These are phyloP conservation scores for Leucopsar rothschildi DNA, from an alignment of 2,113 vertebrate species.

Conservation along the genomic window DNA sequence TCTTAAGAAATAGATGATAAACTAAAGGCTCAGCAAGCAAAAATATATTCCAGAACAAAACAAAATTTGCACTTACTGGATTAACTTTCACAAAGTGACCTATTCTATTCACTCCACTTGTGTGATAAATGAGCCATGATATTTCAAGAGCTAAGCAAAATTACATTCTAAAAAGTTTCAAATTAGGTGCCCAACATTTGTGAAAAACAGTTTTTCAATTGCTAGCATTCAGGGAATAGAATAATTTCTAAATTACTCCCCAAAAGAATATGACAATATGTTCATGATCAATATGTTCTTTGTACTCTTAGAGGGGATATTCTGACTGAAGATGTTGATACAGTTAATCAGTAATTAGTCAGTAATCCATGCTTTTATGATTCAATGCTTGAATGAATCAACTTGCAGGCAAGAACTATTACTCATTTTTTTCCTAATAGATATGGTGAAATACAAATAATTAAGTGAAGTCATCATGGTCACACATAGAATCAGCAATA, in stretches of 20 bases:
- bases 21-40: background rate
- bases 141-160: background rate
- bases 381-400: slow-evolving; percentile 28
- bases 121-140: background rate
- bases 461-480: background rate
- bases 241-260: background rate
- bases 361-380: slow-evolving; percentile 13
- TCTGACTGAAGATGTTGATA: background rate
- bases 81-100: background rate
- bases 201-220: background rate
- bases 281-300: slow-evolving; percentile 7
- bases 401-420: background rate
- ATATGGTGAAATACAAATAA: background rate
- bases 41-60: background rate
- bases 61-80: background rate
- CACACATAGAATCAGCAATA: background rate
- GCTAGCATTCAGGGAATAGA: background rate
- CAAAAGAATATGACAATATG: background rate
- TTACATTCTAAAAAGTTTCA: background rate
- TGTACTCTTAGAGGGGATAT: background rate
- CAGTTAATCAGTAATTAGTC: slow-evolving; percentile 32
- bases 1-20: background rate
- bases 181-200: background rate
- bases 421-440: slow-evolving; percentile 2
- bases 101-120: background rate